phyloP scores from a whole-genome alignment of 2,888 invertebrate species.

The Meliscaeva auricollis region DNA sequence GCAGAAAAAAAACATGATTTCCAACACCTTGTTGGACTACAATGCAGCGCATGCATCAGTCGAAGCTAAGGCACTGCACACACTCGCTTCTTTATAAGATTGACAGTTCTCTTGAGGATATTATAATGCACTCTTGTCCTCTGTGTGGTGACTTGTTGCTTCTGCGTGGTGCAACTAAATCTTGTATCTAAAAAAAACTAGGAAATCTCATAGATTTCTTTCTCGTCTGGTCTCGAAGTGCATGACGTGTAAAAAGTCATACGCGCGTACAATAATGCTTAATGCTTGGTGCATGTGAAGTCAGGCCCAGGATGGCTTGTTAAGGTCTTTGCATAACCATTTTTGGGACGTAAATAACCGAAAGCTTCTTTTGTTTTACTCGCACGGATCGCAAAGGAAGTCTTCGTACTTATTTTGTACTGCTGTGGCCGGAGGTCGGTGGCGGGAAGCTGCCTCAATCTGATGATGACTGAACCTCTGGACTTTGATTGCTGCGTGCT shows the following conservation, averaged over 20 bases:
- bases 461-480: constrained; percentile 14
- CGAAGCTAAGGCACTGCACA: too few relatives aligned
- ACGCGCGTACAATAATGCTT: constrained; percentile 73
- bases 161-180: not conserved
- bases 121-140: constrained; percentile 47
- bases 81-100: constrained; percentile 29
- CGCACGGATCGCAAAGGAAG: not conserved
- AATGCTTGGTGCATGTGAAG: constrained; percentile 65
- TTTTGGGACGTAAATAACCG: constrained; percentile 67
- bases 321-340: constrained; percentile 58
- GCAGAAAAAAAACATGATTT: constrained; percentile 70
- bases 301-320: constrained; percentile 47
- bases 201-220: constrained; percentile 60
- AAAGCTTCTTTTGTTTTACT: constrained; percentile 43
- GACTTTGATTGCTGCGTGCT: constrained; percentile 49
- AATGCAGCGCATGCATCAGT: constrained; percentile 9
- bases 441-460: not conserved
- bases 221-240: constrained; percentile 52
- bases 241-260: constrained; percentile 76
- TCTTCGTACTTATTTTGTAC: constrained; percentile 7
- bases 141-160: constrained; percentile 6
- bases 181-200: not conserved
- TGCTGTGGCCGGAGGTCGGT: too few relatives aligned
- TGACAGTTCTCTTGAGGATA: constrained; percentile 56
- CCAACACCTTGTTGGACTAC: constrained; percentile 75